phyloP scores from a whole-genome alignment of 2,888 invertebrate species.

The Alsophila aescularia region DNA sequence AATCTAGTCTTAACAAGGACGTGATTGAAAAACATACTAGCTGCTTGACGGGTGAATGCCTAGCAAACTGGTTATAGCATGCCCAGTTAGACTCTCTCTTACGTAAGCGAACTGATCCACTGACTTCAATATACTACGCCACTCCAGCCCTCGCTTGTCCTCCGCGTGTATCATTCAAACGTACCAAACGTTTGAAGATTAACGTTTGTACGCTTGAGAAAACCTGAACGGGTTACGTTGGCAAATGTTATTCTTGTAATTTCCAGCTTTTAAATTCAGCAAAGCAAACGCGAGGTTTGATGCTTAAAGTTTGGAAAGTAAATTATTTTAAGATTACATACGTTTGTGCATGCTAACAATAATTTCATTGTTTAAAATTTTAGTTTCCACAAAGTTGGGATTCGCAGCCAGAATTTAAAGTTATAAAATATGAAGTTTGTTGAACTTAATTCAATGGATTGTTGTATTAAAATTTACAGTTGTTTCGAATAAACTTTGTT shows the following conservation, averaged over 20 bases:
- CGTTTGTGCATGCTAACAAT: constrained; percentile 20
- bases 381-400: not conserved
- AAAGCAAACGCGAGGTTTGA: constrained; percentile 18
- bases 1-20: too few relatives aligned
- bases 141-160: constrained; percentile 7
- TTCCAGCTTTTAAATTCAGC: constrained; percentile 22
- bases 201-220: constrained; percentile 40
- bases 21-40: too few relatives aligned
- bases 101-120: not conserved
- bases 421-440: not conserved
- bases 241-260: constrained; percentile 48
- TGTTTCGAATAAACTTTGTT: too few relatives aligned
- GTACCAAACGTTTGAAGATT: constrained; percentile 57
- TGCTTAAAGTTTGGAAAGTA: constrained; percentile 24
- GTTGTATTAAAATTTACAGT: too few relatives aligned
- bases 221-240: constrained; percentile 44
- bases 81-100: not conserved
- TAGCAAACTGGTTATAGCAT: too few relatives aligned
- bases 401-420: not conserved
- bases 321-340: constrained; percentile 12
- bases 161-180: constrained; percentile 58
- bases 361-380: constrained; percentile 43
- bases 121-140: constrained; percentile 2
- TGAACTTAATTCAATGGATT: too few relatives aligned
- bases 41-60: too few relatives aligned